Conservation (phyloP, 2,797 vertebrate genomes). For the Scolopax rusticola region DNA sequence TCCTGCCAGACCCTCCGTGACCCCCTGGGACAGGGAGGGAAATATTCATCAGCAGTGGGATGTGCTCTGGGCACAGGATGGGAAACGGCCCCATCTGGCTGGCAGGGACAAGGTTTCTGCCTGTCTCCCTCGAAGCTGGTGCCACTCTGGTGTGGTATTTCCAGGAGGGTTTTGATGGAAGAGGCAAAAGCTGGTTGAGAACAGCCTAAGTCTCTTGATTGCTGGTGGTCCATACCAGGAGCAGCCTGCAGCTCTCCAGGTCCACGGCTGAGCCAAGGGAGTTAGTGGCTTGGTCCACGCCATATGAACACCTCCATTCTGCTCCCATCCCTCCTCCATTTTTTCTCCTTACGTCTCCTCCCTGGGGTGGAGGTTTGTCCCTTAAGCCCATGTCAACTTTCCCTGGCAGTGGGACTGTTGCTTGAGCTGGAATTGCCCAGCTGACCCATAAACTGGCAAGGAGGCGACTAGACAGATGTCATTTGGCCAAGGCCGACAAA, state of each 20-base stretch:
- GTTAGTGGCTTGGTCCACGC: neutral
- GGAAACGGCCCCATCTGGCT: neutral
- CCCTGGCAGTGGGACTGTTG: neutral
- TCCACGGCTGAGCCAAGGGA: neutral
- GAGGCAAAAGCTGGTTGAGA: neutral
- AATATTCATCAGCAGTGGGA: neutral
- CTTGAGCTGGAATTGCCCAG: constrained; percentile 12
- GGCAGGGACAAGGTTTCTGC: neutral
- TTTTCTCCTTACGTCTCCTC: neutral
- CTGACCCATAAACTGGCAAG: neutral
- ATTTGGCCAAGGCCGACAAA: neutral
- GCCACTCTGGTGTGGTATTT: fast-evolving
- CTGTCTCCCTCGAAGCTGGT: neutral
- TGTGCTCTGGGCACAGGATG: neutral
- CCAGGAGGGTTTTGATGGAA: neutral
- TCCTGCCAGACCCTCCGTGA: too few relatives aligned
- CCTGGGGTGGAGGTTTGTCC: neutral
- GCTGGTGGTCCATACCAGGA: fast-evolving
- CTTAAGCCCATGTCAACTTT: fast-evolving
- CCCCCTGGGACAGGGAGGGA: neutral
- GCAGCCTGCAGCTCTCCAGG: neutral
- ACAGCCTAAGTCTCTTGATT: neutral
- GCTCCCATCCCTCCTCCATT: neutral
- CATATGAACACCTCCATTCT: neutral
- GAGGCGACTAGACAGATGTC: constrained; percentile 4